Base-by-base conservation (phyloP, 2,888 invertebrate species). In the Diarsia mendica region DNA sequence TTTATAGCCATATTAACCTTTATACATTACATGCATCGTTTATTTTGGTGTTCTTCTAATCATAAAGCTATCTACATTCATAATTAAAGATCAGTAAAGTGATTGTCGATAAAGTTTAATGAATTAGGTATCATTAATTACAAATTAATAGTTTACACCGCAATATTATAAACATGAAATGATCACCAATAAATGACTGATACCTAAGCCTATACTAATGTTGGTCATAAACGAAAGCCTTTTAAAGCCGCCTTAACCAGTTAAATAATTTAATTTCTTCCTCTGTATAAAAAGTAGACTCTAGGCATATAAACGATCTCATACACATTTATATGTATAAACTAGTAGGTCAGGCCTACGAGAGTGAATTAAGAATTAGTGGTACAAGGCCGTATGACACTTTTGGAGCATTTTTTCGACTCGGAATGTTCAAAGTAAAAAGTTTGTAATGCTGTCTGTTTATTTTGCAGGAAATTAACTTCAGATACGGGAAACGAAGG, bases 331-430 rank as follows among this genome's bases (percentile, higher is more conserved):
- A 63, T 73, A 85, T 75, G 72, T 67, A 23, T 60, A 28, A 72
- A 64, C 58, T 67, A 68, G 55, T 72, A 15, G 79, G 79, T 65
- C 77, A 72, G 67, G 75, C 15, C 9, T 67, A 63, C 65, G 72
- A 67, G 60, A 66, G 44, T 77, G 75, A 83, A 78, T 83, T 67
- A 18, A 69, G 67, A 82, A 82, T 85, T 67, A 64, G 73, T 79
- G 46, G 70, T 70, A 76, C 83, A 87, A 87, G 86, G 86, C 69
- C 85, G 71, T 49, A 68, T 55, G 51, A 77, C 64, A 77, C 39
- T 73, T 72, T 72, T 39, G 5, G 68, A 77, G 55, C n/a, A 66
- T 60, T 68, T 76, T 75, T 68, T 63, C 3, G 33, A 33, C 61
- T 68, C 20, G 33, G 53, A 74, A 70, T 61, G 28, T 66, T 73